Evolutionary conservation across 2,797 vertebrate genomes (phyloP).

Genomic region (Micromesistius poutassou): DNA sequence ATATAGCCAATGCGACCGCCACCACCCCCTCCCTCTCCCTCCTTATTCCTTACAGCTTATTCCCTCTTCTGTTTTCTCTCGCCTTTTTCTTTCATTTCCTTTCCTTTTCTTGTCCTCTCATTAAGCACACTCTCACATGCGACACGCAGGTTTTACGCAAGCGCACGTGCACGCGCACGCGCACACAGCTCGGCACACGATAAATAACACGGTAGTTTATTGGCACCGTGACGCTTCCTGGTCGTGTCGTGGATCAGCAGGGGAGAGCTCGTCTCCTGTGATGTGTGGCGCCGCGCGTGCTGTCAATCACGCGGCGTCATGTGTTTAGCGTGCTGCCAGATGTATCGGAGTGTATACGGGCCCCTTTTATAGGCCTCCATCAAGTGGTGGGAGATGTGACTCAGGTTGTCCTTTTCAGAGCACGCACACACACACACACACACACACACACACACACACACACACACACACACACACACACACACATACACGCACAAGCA

Average conservation of each 20-base stretch:
- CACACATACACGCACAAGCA: not conserved
- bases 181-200: not conserved
- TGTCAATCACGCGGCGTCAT: not conserved
- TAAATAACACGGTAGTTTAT: not conserved
- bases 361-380: slow-evolving; percentile 10
- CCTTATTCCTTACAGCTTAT: not conserved
- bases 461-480: too few species aligned
- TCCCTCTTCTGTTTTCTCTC: not conserved
- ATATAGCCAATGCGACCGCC: slow-evolving; percentile 56
- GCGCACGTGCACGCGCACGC: not conserved
- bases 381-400: slow-evolving; percentile 31
- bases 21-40: slow-evolving; percentile 51
- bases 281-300: not conserved
- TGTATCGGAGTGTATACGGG: not conserved
- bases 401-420: slow-evolving; percentile 30
- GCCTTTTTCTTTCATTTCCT: not conserved
- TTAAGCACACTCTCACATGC: slow-evolving; percentile 19
- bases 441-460: too few species aligned
- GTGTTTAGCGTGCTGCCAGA: not conserved
- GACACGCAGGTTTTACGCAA: not conserved
- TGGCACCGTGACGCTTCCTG: not conserved
- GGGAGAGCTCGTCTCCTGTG: not conserved
- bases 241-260: too few species aligned
- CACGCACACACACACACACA: not conserved
- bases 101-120: slow-evolving; percentile 24